These are phyloP conservation scores for Quadriops clusia DNA, from an alignment of 2,888 invertebrate genomes.

Conservation along the genomic window DNA sequence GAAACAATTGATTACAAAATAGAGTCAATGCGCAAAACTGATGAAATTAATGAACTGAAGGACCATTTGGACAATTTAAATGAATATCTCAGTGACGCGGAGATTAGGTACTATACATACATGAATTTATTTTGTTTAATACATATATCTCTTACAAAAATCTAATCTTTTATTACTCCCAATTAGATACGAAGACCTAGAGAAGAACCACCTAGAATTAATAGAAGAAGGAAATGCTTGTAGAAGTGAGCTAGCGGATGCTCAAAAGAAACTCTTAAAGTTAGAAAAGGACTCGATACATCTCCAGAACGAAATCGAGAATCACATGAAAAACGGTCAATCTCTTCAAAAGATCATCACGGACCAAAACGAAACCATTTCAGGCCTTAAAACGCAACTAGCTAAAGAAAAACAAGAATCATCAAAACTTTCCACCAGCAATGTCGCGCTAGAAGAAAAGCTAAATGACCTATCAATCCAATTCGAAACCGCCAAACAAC, in stretches of 20 bases:
- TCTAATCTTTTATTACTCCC: too few species aligned
- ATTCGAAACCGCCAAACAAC: too few species aligned
- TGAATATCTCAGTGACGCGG: conserved; percentile 17
- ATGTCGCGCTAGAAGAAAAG: too few species aligned
- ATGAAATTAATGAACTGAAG: conserved; percentile 20
- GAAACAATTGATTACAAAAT: conserved; percentile 39
- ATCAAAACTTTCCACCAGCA: too few species aligned
- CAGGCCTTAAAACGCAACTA: neutral
- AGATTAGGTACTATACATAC: too few species aligned
- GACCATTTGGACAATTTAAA: conserved; percentile 39
- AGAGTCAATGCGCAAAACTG: conserved; percentile 28
- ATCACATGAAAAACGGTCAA: too few species aligned
- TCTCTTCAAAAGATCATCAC: neutral
- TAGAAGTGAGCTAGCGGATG: conserved; percentile 33
- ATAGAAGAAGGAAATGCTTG: conserved; percentile 26
- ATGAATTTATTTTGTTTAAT: too few species aligned
- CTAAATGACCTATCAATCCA: too few species aligned
- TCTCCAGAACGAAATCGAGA: too few species aligned
- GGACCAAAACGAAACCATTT: neutral
- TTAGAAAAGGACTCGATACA: too few species aligned
- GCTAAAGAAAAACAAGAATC: too few species aligned
- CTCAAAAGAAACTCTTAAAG: conserved; percentile 16
- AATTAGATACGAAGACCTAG: conserved; percentile 25
- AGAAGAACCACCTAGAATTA: conserved; percentile 28
- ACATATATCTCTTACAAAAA: too few species aligned